Evolutionary conservation across 2,888 invertebrate genomes (phyloP).

Genomic region (Melipona bicolor): DNA sequence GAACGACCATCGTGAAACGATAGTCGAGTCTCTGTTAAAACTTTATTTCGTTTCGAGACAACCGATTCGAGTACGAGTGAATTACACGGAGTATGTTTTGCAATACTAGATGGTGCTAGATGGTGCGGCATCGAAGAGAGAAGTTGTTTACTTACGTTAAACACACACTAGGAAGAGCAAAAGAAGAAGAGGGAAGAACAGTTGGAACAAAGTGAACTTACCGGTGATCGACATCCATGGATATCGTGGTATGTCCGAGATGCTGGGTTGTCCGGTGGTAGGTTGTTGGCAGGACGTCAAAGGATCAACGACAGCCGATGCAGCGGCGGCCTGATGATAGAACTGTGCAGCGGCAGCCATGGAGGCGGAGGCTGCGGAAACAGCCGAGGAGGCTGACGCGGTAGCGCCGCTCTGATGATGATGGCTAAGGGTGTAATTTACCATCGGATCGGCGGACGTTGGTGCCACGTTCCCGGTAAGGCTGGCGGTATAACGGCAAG

Average conservation of each 20-base stretch:
- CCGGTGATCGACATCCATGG: constrained; percentile 99
- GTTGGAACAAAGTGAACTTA: constrained; percentile 85
- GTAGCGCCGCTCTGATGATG: constrained; percentile 88
- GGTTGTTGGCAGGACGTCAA: constrained; percentile 92
- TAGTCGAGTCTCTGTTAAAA: background rate
- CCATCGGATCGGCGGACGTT: constrained; percentile 89
- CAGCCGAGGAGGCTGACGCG: constrained; percentile 88
- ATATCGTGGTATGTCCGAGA: constrained; percentile 96
- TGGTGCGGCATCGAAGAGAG: background rate
- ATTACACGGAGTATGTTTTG: background rate
- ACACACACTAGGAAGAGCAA: background rate
- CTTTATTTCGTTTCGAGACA: background rate
- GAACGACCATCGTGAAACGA: background rate
- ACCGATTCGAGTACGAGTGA: background rate
- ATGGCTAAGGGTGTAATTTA: constrained; percentile 92
- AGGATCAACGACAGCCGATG: constrained; percentile 92
- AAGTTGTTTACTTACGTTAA: background rate
- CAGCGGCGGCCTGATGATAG: constrained; percentile 94
- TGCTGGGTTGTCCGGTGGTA: constrained; percentile 91
- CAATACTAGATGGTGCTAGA: too few relatives aligned
- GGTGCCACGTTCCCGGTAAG: constrained; percentile 87
- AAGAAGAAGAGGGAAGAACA: background rate
- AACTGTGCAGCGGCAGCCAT: constrained; percentile 93
- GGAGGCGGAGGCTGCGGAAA: constrained; percentile 88
- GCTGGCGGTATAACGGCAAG: constrained; percentile 91